A percentile compares a stretch with the other conserved stretches of the same genome.
These are phyloP conservation scores for Notoglanidium macrostoma DNA, from an alignment of 2,797 vertebrate genomes.

Conservation along the genomic window DNA sequence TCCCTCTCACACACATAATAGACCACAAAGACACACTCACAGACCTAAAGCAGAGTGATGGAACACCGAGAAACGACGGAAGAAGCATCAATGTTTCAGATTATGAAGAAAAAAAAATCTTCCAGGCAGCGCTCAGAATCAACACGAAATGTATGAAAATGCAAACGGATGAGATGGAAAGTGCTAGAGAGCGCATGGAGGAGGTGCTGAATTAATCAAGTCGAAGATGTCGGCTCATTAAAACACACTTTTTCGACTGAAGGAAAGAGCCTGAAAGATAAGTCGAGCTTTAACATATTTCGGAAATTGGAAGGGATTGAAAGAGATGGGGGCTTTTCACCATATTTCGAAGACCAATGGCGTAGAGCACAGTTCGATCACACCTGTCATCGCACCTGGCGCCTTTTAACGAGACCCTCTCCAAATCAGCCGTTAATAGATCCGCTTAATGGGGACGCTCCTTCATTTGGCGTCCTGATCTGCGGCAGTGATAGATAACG, in stretches of 20 bases:
- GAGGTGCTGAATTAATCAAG: conserved; percentile 62
- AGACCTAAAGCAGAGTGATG: background rate
- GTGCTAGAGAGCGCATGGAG: background rate
- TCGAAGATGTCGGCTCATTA: background rate
- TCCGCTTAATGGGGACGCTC: conserved; percentile 15
- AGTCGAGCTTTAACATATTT: background rate
- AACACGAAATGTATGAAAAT: background rate
- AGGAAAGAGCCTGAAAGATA: background rate
- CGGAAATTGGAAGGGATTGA: background rate
- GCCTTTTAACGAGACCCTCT: background rate
- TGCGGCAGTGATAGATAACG: conserved; percentile 21
- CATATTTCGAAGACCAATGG: background rate
- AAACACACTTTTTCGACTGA: background rate
- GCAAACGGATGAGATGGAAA: conserved; percentile 9
- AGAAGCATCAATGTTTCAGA: background rate
- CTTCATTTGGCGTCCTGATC: conserved; percentile 33
- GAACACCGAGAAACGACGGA: background rate
- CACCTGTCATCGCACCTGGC: conserved; percentile 31
- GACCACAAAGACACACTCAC: conserved; percentile 16
- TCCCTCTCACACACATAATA: conserved; percentile 21
- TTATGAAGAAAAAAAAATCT: background rate
- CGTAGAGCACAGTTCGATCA: background rate
- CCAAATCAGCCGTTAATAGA: conserved; percentile 27
- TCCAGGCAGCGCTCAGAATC: background rate
- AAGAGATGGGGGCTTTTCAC: background rate